Evolutionary conservation across 2,888 invertebrate species (phyloP), one percentile per base, ranked within the genome.

Genomic region (Eupithecia subfuscata): DNA sequence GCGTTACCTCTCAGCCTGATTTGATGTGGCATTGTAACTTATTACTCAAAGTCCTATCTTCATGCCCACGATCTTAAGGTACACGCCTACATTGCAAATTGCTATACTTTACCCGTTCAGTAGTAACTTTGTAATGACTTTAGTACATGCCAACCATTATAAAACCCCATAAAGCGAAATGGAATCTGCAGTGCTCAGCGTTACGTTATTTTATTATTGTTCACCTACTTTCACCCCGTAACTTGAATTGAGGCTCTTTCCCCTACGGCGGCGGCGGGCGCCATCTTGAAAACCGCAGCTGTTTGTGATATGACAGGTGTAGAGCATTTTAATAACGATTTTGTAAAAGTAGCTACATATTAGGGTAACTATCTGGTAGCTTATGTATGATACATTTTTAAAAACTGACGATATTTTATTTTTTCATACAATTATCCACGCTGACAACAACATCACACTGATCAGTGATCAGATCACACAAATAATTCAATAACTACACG

Each of bases 191-290:
- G 85, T 74, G 73, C 63, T 65, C 83, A 82, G 82, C 83, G 85
- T 89, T 87, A 87, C 87, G 86, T 87, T 87, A 84, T 83, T 84
- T 87, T 87, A 84, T 83, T 84, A 88, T 7, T 85, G 85, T 87
- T 90, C 30, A 30, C 30, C 30, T 92, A 93, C 92, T 93, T 93
- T 94, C 93, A 93, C 92, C 91, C 88, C 89, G 78, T 92, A 92
- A 92, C 60, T 60, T 60, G 25, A 60, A 60, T 83, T 83, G 63
- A 34, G 56, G 65, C 74, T 63, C 18, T 52, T 52, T 52, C 56
- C 56, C 56, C 56, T 48, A 48, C 48, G 48, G 48, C 25, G 68
- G 73, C 48, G 48, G 18, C 25, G 70, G 73, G 78, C 82, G 77
- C 75, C 75, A 75, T 75, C 63, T 69, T 84, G 86, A 87, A 88